A percentile compares a stretch with the other conserved stretches of the same genome.
These are phyloP conservation scores for Mesoclemmys tuberculata DNA, from an alignment of 2,113 vertebrate species.

Conservation along the genomic window DNA sequence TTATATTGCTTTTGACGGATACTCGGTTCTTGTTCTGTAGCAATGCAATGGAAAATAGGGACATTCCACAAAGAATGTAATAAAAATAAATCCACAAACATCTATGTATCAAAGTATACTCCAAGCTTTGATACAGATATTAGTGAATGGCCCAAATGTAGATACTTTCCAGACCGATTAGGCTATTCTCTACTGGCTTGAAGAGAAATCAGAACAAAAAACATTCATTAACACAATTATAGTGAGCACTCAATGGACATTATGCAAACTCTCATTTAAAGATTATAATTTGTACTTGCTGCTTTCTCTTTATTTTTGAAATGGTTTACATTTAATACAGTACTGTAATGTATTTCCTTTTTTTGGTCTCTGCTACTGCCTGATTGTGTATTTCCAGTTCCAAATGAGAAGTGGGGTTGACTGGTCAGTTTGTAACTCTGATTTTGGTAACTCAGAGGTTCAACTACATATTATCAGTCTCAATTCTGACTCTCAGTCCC, in stretches of 20 bases:
- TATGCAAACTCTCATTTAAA: not conserved
- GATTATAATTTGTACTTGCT: too few species aligned
- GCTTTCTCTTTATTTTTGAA: too few species aligned
- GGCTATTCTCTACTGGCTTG: not conserved
- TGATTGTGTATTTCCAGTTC: too few species aligned
- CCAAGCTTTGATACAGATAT: not conserved
- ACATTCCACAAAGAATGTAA: not conserved
- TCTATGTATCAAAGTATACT: not conserved
- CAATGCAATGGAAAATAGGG: not conserved
- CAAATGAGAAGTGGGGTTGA: too few species aligned
- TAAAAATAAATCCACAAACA: not conserved
- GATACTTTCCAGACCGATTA: not conserved
- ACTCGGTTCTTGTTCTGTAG: not conserved
- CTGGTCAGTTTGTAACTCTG: too few species aligned
- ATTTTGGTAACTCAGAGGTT: too few species aligned
- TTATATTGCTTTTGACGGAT: not conserved
- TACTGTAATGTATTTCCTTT: too few species aligned
- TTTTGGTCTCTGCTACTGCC: too few species aligned
- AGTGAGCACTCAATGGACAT: not conserved
- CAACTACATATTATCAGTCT: not conserved
- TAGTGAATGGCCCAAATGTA: not conserved
- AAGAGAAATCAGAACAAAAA: not conserved
- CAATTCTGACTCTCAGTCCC: not conserved
- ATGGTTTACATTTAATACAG: too few species aligned
- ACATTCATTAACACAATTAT: not conserved